Percentiles rank a stretch among this genome's conserved stretches.
phyloP scores from a whole-genome alignment of 1,140 invertebrate species.

The Trissolcus basalis region DNA sequence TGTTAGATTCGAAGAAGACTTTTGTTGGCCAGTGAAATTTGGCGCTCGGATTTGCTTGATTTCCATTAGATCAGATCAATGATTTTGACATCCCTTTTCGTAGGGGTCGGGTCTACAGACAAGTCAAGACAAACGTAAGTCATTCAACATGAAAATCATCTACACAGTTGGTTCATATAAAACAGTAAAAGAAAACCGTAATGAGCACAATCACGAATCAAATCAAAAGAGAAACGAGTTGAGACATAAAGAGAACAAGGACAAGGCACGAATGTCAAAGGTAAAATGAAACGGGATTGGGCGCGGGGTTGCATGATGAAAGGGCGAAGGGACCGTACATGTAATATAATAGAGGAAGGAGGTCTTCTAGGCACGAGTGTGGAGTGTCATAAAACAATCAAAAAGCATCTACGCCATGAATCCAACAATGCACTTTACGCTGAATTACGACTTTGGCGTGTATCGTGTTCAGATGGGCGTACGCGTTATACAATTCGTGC shows the following conservation, averaged over 20 bases:
- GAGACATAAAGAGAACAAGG: constrained; percentile 20
- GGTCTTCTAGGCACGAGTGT: constrained; percentile 61
- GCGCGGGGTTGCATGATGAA: constrained; percentile 29
- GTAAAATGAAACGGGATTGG: constrained; percentile 28
- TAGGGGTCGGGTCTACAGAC: constrained; percentile 73
- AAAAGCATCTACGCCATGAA: constrained; percentile 70
- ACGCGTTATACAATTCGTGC: constrained; percentile 47
- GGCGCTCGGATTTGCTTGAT: constrained; percentile 28
- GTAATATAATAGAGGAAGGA: constrained; percentile 59
- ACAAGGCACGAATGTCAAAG: constrained; percentile 31
- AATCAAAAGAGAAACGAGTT: constrained; percentile 50
- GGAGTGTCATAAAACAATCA: constrained; percentile 62
- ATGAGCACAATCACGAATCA: constrained; percentile 52
- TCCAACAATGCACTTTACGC: constrained; percentile 64
- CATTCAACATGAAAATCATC: constrained; percentile 73
- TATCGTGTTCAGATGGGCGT: constrained; percentile 51
- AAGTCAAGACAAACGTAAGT: constrained; percentile 63
- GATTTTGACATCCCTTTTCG: constrained; percentile 74
- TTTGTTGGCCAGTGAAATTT: constrained; percentile 1
- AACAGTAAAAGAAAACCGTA: constrained; percentile 37
- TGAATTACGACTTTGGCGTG: constrained; percentile 53
- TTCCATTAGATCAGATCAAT: constrained; percentile 25
- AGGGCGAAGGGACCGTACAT: constrained; percentile 30
- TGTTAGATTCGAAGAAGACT: constrained; percentile 13
- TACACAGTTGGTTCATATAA: constrained; percentile 68